A percentile compares a stretch with the other conserved stretches of the same genome.
phyloP scores from a whole-genome alignment of 2,113 vertebrate species.

The Ctenodactylus gundi region DNA sequence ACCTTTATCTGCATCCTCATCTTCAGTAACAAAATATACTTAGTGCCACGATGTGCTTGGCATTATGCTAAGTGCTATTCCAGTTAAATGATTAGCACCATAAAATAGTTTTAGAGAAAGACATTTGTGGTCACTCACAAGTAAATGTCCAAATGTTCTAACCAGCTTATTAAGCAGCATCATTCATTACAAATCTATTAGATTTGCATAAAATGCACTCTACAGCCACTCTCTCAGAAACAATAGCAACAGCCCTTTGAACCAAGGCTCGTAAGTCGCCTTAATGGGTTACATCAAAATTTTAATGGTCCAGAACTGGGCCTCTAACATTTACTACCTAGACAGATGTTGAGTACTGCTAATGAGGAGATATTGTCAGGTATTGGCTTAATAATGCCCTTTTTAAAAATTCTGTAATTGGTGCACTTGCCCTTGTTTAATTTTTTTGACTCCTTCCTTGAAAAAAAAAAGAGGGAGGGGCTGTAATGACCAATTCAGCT shows the following conservation, averaged over 20 bases:
- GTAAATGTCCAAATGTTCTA: conserved; percentile 36
- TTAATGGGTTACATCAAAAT: conserved; percentile 77
- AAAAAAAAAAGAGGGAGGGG: background rate
- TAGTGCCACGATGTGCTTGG: background rate
- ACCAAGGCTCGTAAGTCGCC: conserved; percentile 54
- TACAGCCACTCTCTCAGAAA: conserved; percentile 19
- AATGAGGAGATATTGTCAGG: conserved; percentile 63
- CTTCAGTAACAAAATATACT: background rate
- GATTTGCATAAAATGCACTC: conserved; percentile 65
- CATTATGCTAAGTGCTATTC: background rate
- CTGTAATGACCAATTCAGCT: background rate
- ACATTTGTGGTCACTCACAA: conserved; percentile 23
- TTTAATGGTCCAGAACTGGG: conserved; percentile 77
- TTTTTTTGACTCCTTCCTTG: background rate
- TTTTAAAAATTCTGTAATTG: conserved; percentile 42
- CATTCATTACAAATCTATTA: conserved; percentile 64
- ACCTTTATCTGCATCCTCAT: background rate
- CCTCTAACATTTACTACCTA: conserved; percentile 70
- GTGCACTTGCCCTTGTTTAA: conserved; percentile 42
- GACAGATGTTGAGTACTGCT: conserved; percentile 73
- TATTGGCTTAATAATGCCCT: conserved; percentile 7
- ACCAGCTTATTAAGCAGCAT: conserved; percentile 64
- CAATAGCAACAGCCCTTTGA: conserved; percentile 62
- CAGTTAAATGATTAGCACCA: background rate
- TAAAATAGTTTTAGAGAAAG: conserved; percentile 36